A percentile compares a stretch with the other conserved stretches of the same genome.
phyloP scores from a whole-genome alignment of 2,888 invertebrate genomes.

The Hermaeophaga mercurialis region DNA sequence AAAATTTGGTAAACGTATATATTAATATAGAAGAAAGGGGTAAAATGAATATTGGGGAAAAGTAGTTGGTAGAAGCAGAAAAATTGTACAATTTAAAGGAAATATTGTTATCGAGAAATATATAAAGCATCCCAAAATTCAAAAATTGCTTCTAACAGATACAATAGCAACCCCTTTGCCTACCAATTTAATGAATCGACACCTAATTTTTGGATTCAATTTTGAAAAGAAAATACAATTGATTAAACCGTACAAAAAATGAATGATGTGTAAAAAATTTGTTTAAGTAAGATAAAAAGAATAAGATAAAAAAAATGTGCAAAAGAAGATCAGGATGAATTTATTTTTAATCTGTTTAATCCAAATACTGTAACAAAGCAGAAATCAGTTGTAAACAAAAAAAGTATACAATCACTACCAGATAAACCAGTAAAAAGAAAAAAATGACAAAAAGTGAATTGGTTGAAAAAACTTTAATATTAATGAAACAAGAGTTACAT shows the following conservation, averaged over 20 bases:
- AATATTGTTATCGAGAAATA: slow-evolving; percentile 39
- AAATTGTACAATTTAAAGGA: slow-evolving; percentile 36
- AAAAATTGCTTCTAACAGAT: slow-evolving; percentile 26
- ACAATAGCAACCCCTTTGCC: slow-evolving; percentile 39
- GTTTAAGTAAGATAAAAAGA: slow-evolving; percentile 26
- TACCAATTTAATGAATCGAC: slow-evolving; percentile 43
- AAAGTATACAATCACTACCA: slow-evolving; percentile 4
- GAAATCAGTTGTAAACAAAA: slow-evolving; percentile 8
- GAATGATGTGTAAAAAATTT: slow-evolving; percentile 32
- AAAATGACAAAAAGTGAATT: slow-evolving; percentile 19
- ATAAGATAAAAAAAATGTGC: slow-evolving; percentile 29
- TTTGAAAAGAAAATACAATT: slow-evolving; percentile 46
- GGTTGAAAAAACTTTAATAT: slow-evolving; percentile 13
- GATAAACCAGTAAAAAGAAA: slow-evolving; percentile 7
- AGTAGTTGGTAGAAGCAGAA: slow-evolving; percentile 29
- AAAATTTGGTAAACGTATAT: slow-evolving; percentile 30
- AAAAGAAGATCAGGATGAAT: slow-evolving; percentile 26
- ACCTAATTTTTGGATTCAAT: slow-evolving; percentile 49
- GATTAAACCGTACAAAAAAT: slow-evolving; percentile 42
- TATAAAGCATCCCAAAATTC: slow-evolving; percentile 35
- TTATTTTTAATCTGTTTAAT: slow-evolving; percentile 31
- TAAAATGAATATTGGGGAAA: slow-evolving; percentile 39
- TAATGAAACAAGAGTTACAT: slow-evolving; percentile 14
- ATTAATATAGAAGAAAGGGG: slow-evolving; percentile 36
- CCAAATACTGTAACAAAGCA: slow-evolving; percentile 13